These are phyloP conservation scores for Ylistrum balloti DNA, from an alignment of 1,140 invertebrate species.

Conservation along the genomic window DNA sequence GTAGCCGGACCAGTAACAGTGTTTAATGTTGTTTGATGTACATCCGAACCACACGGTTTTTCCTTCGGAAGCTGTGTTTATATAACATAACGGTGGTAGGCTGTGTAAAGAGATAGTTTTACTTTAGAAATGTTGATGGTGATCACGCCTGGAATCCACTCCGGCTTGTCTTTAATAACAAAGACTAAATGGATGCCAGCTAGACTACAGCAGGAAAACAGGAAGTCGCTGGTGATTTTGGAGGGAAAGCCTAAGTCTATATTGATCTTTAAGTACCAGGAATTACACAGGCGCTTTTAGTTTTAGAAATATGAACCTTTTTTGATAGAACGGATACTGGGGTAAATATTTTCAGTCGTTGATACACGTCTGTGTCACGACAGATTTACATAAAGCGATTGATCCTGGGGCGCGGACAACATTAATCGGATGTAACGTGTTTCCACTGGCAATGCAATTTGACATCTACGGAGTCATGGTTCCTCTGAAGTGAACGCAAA, in stretches of 20 bases:
- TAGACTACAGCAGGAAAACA: not conserved
- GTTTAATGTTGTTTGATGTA: no score
- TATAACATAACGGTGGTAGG: not conserved
- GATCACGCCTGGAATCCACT: not conserved
- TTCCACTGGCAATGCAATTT: not conserved
- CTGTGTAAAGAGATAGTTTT: not conserved
- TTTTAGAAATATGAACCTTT: conserved; percentile 22
- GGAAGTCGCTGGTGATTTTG: conserved; percentile 17
- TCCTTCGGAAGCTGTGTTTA: no score
- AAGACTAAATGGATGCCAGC: not conserved
- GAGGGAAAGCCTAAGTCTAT: not conserved
- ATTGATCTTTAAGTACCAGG: conserved; percentile 21
- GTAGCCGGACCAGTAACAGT: no score
- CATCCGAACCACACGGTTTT: no score
- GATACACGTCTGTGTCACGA: not conserved
- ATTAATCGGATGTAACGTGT: not conserved
- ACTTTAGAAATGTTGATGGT: not conserved
- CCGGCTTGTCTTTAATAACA: not conserved
- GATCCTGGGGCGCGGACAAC: not conserved
- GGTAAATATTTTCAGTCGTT: not conserved
- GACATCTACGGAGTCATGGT: not conserved
- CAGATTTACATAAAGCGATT: not conserved
- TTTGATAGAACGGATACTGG: not conserved
- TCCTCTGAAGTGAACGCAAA: not conserved
- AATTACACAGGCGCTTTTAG: conserved; percentile 7